These are phyloP conservation scores for Chondrosia reniformis DNA, from an alignment of 37 sponge, comb jelly and placozoan genomes.

Conservation along the genomic window DNA sequence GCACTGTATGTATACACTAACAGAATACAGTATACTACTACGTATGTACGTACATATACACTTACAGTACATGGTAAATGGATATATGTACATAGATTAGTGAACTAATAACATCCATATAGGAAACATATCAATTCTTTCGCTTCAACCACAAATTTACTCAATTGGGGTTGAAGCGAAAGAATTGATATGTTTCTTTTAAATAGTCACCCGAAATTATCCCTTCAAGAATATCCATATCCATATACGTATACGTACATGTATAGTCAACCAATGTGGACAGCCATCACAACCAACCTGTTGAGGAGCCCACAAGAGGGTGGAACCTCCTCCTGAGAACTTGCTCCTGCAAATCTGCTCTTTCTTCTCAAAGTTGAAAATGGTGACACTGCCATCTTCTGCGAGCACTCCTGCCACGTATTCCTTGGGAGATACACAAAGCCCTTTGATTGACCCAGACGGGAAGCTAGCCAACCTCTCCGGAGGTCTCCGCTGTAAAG, in stretches of 20 bases:
- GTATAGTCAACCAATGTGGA: not conserved
- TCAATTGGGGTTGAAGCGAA: no score
- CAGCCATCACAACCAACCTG: constrained; percentile 8
- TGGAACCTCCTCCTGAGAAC: constrained; percentile 63
- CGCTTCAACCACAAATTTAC: no score
- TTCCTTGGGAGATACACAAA: constrained; percentile 57
- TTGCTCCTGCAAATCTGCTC: constrained; percentile 56
- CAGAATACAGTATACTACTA: not conserved
- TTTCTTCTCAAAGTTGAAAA: constrained; percentile 47
- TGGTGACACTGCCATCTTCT: constrained; percentile 60
- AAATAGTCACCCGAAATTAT: no score
- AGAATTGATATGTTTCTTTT: no score
- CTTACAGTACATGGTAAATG: not conserved
- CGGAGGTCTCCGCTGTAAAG: constrained; percentile 73
- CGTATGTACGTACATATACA: constrained; percentile 9
- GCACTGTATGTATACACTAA: not conserved
- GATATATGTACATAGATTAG: no score
- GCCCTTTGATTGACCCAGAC: constrained; percentile 71
- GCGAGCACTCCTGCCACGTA: constrained; percentile 66
- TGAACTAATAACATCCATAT: no score
- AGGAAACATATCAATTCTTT: no score
- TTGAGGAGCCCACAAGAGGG: constrained; percentile 80
- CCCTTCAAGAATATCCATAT: no score
- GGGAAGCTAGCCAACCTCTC: constrained; percentile 83
- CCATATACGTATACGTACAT: not conserved